phyloP scores from a whole-genome alignment of 1,140 invertebrate genomes.

The Holotrichia oblita region DNA sequence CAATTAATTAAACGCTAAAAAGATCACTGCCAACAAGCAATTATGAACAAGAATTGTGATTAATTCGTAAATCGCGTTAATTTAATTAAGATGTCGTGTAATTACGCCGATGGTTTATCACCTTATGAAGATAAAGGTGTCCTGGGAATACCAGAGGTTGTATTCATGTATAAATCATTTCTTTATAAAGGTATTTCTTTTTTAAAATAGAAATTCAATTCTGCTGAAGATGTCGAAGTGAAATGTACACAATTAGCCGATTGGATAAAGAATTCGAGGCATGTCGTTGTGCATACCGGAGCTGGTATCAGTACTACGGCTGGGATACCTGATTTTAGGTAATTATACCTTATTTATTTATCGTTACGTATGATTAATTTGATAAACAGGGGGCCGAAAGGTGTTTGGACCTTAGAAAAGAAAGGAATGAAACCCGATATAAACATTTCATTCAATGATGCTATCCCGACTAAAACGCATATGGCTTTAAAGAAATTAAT shows the following conservation, averaged over 20 bases:
- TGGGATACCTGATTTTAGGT: slow-evolving; percentile 97
- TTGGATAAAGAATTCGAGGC: slow-evolving; percentile 79
- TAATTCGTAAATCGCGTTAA: background rate
- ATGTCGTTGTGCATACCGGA: slow-evolving; percentile 94
- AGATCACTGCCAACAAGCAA: background rate
- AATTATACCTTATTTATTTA: slow-evolving; percentile 50
- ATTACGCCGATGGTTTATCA: slow-evolving; percentile 95
- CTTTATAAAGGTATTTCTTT: slow-evolving; percentile 27
- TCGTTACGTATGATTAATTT: background rate
- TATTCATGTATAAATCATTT: slow-evolving; percentile 76
- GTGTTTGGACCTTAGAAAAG: slow-evolving; percentile 97
- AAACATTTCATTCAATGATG: slow-evolving; percentile 91
- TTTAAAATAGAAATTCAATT: slow-evolving; percentile 79
- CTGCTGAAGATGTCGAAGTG: slow-evolving; percentile 72
- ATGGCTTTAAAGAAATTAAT: slow-evolving; percentile 89
- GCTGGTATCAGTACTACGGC: slow-evolving; percentile 98
- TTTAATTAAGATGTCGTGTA: slow-evolving; percentile 81
- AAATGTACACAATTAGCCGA: slow-evolving; percentile 83
- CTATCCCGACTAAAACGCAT: slow-evolving; percentile 92
- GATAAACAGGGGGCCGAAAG: slow-evolving; percentile 84
- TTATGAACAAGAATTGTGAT: background rate
- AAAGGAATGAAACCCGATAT: slow-evolving; percentile 87
- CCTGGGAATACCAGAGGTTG: slow-evolving; percentile 87
- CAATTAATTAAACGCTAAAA: slow-evolving; percentile 65
- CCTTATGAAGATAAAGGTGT: slow-evolving; percentile 95